Percentiles rank a stretch among this genome's conserved stretches.
Evolutionary conservation across 2,888 invertebrate species (phyloP).

Genomic region (Drosophila niveifrons): DNA sequence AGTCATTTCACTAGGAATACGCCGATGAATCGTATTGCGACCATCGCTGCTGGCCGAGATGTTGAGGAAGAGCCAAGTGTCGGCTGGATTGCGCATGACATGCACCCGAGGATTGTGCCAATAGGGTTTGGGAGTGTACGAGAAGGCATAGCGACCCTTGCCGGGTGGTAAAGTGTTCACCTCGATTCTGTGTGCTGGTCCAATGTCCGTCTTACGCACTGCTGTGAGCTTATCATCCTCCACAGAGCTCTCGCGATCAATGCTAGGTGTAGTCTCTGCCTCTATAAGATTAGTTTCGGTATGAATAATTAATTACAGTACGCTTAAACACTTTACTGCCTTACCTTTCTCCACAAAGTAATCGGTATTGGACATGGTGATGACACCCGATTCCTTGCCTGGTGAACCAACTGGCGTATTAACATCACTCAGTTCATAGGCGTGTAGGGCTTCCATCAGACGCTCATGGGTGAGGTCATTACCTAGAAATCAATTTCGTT

Average conservation of each 20-base stretch:
- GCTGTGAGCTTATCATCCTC: conserved; percentile 83
- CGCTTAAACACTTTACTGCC: too few relatives aligned
- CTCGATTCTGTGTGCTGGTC: conserved; percentile 86
- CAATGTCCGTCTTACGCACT: conserved; percentile 85
- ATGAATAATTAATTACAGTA: background rate
- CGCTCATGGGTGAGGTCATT: conserved; percentile 80
- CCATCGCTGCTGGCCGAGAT: conserved; percentile 90
- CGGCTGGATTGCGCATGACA: conserved; percentile 89
- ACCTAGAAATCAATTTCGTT: conserved; percentile 49
- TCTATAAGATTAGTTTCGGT: conserved; percentile 48
- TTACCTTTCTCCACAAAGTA: conserved; percentile 79
- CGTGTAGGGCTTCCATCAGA: conserved; percentile 80
- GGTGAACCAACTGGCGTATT: conserved; percentile 80
- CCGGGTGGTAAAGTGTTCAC: conserved; percentile 91
- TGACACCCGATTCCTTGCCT: conserved; percentile 83
- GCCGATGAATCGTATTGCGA: conserved; percentile 87
- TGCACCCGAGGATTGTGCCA: conserved; percentile 93
- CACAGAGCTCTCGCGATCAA: conserved; percentile 50
- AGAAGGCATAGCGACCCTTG: conserved; percentile 96
- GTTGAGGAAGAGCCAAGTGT: conserved; percentile 94
- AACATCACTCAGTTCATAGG: conserved; percentile 79
- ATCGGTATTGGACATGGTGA: conserved; percentile 84
- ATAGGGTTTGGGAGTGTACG: conserved; percentile 92
- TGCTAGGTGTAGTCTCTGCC: conserved; percentile 70
- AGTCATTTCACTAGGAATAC: conserved; percentile 93